Evolutionary conservation across 92 coral and sea anemone genomes (phyloP), one percentile per base, ranked within the genome.

Genomic region (Epizoanthus rinbou): DNA sequence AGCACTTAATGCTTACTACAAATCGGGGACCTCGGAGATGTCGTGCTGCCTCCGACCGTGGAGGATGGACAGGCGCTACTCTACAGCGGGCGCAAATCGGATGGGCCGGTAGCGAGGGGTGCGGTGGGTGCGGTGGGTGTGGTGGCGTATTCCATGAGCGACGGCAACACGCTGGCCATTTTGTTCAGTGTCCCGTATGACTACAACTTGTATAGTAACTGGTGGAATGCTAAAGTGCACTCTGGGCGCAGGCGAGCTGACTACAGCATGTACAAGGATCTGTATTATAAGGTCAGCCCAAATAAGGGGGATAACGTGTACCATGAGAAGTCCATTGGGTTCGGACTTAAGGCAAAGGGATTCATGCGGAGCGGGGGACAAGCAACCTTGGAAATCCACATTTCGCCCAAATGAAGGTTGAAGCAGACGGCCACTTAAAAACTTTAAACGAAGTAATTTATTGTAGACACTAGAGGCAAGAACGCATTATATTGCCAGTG

Each of bases 181-280:
- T 14, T 90, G 78, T 90, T 82, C 64, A 82, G 91, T 68, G 88
- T 90, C 53, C 91, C 93, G 4, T 87, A 21, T 57, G 90, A 87
- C 76, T 76, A 78, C 60, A 68, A 83, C 83, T 18, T 60, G 73
- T 76, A 87, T 80, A 0, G 25, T 3, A 90, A 90, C 90, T 89
- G 85, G 85, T 89, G 92, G 92, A 81, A 81, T 76, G 87, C 69
- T 16, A 86, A 81, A 41, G 73, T 90, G 47, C 83, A 87, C 59
- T 2, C 15, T 43, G 93, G 93, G 19, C 15, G 24, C 2, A 59
- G 57, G 47, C 7, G 35, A 18, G 85, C 93, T 21, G 79, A 57
- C 71, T 21, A 90, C 9, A 3, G 5, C 60, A 83, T 76, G 63
- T 87, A 82, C 76, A 19, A 75, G 1, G 86, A 90, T 13, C 76